These are phyloP conservation scores for Apomyelois bistriatella DNA, from an alignment of 2,888 invertebrate species.

Conservation along the genomic window DNA sequence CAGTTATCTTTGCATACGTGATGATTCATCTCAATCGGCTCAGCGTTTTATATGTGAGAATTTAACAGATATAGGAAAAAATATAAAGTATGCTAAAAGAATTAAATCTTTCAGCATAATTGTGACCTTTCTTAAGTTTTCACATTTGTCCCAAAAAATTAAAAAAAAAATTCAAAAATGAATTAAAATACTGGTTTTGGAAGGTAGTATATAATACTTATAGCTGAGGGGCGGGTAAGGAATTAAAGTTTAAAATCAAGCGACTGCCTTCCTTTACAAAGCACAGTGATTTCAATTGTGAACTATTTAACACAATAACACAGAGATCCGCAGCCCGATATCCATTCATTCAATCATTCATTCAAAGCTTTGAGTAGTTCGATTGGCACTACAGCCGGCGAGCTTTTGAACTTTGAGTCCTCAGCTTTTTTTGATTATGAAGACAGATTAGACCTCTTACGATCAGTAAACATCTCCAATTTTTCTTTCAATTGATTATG, in stretches of 20 bases:
- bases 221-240: too few species aligned
- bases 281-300: not conserved
- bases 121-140: too few species aligned
- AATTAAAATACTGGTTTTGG: too few species aligned
- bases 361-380: constrained; percentile 57
- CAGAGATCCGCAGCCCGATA: constrained; percentile 71
- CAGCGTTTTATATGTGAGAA: too few species aligned
- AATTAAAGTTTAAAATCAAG: not conserved
- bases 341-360: constrained; percentile 55
- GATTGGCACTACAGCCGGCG: constrained; percentile 69
- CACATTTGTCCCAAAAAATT: too few species aligned
- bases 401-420: constrained; percentile 43
- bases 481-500: constrained; percentile 4
- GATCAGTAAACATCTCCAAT: not conserved
- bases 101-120: too few species aligned
- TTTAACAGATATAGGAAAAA: too few species aligned
- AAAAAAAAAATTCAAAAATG: not conserved
- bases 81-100: too few species aligned
- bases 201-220: too few species aligned
- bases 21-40: too few species aligned
- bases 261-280: not conserved
- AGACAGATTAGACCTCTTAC: constrained; percentile 34
- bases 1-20: too few species aligned
- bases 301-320: constrained; percentile 54
- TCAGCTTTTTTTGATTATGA: constrained; percentile 32